Conservation (phyloP, 2,113 vertebrate genomes). For the Tiliqua scincoides region DNA sequence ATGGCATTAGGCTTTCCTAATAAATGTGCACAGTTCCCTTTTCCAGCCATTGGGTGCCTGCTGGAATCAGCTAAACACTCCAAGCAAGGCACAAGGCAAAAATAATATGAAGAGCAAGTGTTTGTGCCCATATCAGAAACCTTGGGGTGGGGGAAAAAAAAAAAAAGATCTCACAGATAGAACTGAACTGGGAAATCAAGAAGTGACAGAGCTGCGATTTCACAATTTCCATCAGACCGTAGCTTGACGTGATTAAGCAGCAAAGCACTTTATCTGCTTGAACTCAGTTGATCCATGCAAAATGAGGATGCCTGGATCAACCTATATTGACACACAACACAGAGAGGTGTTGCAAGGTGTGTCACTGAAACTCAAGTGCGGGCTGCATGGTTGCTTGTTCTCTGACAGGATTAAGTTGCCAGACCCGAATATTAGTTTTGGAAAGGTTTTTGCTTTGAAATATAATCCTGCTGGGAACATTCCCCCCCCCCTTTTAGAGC, state of each 20-base stretch:
- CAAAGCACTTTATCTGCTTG: background rate
- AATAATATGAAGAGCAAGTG: background rate
- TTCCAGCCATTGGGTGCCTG: background rate
- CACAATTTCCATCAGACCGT: background rate
- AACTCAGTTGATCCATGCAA: slow-evolving; percentile 3
- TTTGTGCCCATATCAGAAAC: background rate
- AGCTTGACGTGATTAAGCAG: background rate
- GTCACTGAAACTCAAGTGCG: background rate
- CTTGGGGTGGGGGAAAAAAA: background rate
- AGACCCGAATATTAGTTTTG: background rate
- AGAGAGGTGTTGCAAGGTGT: background rate
- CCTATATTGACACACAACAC: background rate
- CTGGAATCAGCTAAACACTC: background rate
- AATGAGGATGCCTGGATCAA: slow-evolving; percentile 6
- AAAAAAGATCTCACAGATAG: background rate
- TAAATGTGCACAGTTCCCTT: background rate
- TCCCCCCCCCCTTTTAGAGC: background rate
- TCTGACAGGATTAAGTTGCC: background rate
- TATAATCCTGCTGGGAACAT: background rate
- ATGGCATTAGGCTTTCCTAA: background rate
- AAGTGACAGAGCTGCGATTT: background rate
- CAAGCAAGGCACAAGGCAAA: background rate
- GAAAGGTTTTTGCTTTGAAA: background rate
- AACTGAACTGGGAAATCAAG: background rate
- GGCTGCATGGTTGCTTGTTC: background rate